A percentile compares a stretch with the other conserved stretches of the same genome.
phyloP scores from a whole-genome alignment of 2,888 invertebrate species.

The Standfussiana lucernea region DNA sequence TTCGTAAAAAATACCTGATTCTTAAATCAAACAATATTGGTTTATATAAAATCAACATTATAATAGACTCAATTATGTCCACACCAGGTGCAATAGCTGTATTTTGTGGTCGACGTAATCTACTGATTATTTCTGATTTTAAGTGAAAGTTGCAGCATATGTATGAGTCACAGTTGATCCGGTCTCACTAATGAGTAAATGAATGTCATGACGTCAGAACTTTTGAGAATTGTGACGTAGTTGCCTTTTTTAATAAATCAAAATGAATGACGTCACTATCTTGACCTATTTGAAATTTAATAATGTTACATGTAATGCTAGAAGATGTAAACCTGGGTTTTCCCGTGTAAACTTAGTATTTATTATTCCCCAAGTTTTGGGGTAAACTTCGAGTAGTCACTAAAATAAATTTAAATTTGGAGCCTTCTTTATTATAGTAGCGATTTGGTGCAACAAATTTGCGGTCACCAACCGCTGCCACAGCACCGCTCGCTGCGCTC shows the following conservation, averaged over 20 bases:
- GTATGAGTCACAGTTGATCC: conserved; percentile 43
- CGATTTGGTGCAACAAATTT: too few relatives aligned
- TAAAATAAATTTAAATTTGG: too few relatives aligned
- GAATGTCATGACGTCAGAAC: conserved; percentile 34
- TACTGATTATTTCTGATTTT: conserved; percentile 14
- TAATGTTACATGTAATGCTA: neutral
- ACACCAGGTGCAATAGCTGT: neutral
- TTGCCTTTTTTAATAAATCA: conserved; percentile 2
- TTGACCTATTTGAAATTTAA: neutral
- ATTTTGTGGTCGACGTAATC: conserved; percentile 5
- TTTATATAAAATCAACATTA: neutral
- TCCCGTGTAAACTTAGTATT: too few relatives aligned
- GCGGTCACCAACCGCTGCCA: too few relatives aligned
- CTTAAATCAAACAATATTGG: neutral
- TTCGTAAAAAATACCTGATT: neutral
- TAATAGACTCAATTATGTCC: neutral
- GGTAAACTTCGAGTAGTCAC: too few relatives aligned
- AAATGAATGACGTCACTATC: conserved; percentile 33
- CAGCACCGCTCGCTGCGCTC: too few relatives aligned
- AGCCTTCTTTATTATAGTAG: too few relatives aligned
- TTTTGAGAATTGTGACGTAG: conserved; percentile 48
- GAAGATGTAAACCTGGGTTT: neutral
- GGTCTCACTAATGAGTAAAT: conserved; percentile 35
- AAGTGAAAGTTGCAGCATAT: conserved; percentile 36
- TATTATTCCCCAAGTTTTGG: too few relatives aligned